These are phyloP conservation scores for Muscicapa adusta DNA, from an alignment of 2,113 vertebrate genomes.

Conservation along the genomic window DNA sequence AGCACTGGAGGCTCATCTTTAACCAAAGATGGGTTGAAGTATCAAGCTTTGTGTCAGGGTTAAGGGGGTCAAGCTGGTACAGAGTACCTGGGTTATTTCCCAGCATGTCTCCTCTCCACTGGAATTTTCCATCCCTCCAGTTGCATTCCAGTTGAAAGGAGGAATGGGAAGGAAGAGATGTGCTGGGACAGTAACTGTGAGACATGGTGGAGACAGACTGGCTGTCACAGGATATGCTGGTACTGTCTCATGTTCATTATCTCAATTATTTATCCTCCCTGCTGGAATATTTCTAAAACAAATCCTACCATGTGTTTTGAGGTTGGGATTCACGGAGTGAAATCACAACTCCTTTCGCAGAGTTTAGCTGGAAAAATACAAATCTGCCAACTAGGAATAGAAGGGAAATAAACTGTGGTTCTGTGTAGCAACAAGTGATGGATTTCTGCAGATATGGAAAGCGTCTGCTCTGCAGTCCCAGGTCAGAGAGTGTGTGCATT, in stretches of 20 bases:
- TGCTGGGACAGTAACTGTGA: background rate
- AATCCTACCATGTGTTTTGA: conserved; percentile 61
- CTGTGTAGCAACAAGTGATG: conserved; percentile 36
- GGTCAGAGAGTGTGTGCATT: background rate
- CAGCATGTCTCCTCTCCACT: background rate
- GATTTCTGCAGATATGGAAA: conserved; percentile 47
- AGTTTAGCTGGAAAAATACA: conserved; percentile 41
- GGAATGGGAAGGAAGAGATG: background rate
- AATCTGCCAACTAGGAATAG: conserved; percentile 37
- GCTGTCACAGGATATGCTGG: background rate
- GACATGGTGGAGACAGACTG: background rate
- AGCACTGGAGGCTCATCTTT: background rate
- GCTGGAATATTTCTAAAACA: conserved; percentile 51
- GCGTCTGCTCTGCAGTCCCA: conserved; percentile 24
- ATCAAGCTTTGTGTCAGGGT: background rate
- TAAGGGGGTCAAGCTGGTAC: background rate
- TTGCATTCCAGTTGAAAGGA: background rate
- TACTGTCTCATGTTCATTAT: conserved; percentile 3
- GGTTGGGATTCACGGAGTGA: conserved; percentile 10
- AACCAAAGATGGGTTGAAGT: accelerated
- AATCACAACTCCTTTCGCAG: conserved; percentile 24
- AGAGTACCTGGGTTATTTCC: background rate
- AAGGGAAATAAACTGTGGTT: conserved; percentile 32
- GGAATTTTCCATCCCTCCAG: background rate
- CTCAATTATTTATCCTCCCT: conserved; percentile 50